phyloP scores from a whole-genome alignment of 2,888 invertebrate genomes.

The Iphiclides podalirius region DNA sequence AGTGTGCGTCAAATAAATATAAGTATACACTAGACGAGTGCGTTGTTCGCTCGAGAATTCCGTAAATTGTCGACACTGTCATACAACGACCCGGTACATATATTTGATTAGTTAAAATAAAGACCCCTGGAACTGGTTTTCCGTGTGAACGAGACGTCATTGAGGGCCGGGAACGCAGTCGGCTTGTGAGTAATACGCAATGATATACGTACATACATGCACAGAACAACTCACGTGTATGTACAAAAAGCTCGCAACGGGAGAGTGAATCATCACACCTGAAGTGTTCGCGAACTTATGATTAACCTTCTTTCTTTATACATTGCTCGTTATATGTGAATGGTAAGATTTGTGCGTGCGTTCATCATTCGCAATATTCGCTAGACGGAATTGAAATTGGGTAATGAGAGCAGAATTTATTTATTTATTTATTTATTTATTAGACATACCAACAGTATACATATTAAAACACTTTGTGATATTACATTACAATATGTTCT shows the following conservation, averaged over 20 bases:
- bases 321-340: no score
- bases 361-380: no score
- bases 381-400: no score
- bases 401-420: no score
- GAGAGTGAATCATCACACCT: conserved; percentile 16
- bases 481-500: no score
- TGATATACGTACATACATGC: no score
- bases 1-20: neutral
- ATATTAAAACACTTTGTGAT: no score
- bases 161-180: conserved; percentile 22
- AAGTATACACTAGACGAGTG: neutral
- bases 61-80: conserved; percentile 2
- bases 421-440: no score
- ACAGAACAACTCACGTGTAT: conserved; percentile 7
- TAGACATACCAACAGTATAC: no score
- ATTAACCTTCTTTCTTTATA: no score
- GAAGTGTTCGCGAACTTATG: neutral
- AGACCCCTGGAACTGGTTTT: conserved; percentile 19
- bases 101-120: conserved; percentile 24
- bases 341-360: no score
- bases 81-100: conserved; percentile 7
- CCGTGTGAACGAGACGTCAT: conserved; percentile 21
- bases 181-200: no score
- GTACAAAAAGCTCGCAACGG: conserved; percentile 15
- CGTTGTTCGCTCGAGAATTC: conserved; percentile 8